Evolutionary conservation across 92 coral and sea anemone genomes (phyloP).

Genomic region (Actinernus sp.): DNA sequence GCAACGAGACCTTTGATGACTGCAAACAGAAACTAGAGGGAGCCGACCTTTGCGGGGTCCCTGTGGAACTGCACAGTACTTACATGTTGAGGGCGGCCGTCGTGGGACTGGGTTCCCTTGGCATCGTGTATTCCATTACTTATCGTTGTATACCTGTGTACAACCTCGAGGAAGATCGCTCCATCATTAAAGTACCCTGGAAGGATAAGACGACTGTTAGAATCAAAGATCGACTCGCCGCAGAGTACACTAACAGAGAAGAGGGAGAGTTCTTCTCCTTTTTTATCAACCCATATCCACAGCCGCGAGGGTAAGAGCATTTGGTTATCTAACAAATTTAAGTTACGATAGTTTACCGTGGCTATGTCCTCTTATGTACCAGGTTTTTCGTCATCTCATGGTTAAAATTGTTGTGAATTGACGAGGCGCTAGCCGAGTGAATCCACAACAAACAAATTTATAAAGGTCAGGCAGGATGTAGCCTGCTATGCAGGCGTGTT

Average conservation of each 20-base stretch:
- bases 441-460: too few species aligned
- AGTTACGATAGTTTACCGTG: too few species aligned
- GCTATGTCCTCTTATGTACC: too few species aligned
- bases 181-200: slow-evolving; percentile 54
- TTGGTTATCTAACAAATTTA: too few species aligned
- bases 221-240: slow-evolving; percentile 20
- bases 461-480: too few species aligned
- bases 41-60: slow-evolving; percentile 54
- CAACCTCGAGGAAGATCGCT: slow-evolving; percentile 72
- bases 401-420: too few species aligned
- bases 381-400: too few species aligned
- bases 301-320: slow-evolving; percentile 31
- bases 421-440: too few species aligned
- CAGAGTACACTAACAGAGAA: slow-evolving; percentile 39
- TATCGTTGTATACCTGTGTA: slow-evolving; percentile 78
- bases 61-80: slow-evolving; percentile 58
- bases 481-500: too few species aligned
- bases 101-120: slow-evolving; percentile 73
- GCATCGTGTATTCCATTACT: slow-evolving; percentile 69
- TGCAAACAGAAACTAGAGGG: slow-evolving; percentile 44
- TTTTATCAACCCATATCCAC: slow-evolving; percentile 77
- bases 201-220: slow-evolving; percentile 38
- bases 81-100: slow-evolving; percentile 67
- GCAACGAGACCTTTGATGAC: slow-evolving; percentile 64
- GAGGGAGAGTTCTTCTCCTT: slow-evolving; percentile 77